These are phyloP conservation scores for Gerris lacustris DNA, from an alignment of 2,888 invertebrate species.

Conservation along the genomic window DNA sequence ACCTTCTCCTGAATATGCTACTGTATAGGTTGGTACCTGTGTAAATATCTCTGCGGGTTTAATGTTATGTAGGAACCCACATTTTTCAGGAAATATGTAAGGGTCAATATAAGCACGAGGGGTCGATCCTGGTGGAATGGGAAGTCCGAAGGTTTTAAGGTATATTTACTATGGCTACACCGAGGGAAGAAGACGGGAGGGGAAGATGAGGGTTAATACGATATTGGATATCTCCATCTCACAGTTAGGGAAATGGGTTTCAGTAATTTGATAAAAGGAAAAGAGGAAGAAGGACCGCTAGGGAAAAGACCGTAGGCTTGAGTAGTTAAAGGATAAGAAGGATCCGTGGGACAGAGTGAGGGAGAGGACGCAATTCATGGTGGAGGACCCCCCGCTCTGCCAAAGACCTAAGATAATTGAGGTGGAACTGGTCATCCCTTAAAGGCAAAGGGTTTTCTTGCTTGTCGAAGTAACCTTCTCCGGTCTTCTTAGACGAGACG, in stretches of 20 bases:
- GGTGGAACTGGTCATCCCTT: neutral
- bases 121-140: neutral
- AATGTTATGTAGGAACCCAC: neutral
- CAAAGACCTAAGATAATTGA: neutral
- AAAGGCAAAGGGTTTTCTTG: neutral
- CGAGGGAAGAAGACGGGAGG: too few relatives aligned
- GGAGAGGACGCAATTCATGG: neutral
- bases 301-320: neutral
- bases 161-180: neutral
- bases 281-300: neutral
- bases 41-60: neutral
- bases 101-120: neutral
- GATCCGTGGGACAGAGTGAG: neutral
- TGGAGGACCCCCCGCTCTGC: neutral
- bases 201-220: constrained; percentile 1
- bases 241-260: constrained; percentile 1
- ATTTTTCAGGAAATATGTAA: neutral
- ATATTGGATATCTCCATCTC: constrained; percentile 1
- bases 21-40: neutral
- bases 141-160: neutral
- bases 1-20: neutral
- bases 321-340: neutral
- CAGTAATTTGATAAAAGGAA: constrained; percentile 1
- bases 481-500: neutral
- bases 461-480: neutral